These are phyloP conservation scores for Thereva nobilitata DNA, from an alignment of 2,888 invertebrate species.

Conservation along the genomic window DNA sequence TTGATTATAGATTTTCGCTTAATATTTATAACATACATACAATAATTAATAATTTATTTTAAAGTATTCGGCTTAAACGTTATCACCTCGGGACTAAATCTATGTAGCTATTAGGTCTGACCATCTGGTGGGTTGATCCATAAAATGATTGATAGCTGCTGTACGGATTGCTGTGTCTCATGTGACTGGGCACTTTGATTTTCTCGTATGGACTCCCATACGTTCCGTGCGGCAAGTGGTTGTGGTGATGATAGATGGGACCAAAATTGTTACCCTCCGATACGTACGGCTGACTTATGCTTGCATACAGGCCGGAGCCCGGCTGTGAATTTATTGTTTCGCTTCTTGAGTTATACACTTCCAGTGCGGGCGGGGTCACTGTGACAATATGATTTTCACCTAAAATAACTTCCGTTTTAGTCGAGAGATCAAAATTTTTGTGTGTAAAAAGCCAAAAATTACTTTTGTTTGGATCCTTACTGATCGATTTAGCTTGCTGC, in stretches of 20 bases:
- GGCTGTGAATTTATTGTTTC: constrained; percentile 23
- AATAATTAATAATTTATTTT: too few relatives aligned
- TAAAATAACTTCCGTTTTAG: constrained; percentile 1
- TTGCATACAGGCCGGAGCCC: constrained; percentile 16
- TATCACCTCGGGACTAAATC: constrained; percentile 30
- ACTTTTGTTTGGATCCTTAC: constrained; percentile 17
- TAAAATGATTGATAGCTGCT: constrained; percentile 56
- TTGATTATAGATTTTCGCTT: too few relatives aligned
- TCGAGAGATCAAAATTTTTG: neutral
- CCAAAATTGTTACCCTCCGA: constrained; percentile 56
- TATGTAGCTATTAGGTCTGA: constrained; percentile 46
- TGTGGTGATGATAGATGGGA: constrained; percentile 57
- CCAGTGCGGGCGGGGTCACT: constrained; percentile 17
- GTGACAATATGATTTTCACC: constrained; percentile 32
- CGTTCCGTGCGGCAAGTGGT: constrained; percentile 47
- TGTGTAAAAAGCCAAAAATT: neutral
- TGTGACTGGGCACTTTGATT: constrained; percentile 51
- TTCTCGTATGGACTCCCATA: constrained; percentile 58
- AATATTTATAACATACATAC: too few relatives aligned
- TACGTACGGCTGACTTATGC: constrained; percentile 55
- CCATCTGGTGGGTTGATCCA: constrained; percentile 52
- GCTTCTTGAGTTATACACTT: constrained; percentile 29
- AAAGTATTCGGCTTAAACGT: neutral
- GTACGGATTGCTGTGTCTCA: constrained; percentile 49
- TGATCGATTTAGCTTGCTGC: neutral